A percentile compares a stretch with the other conserved stretches of the same genome.
Evolutionary conservation across 2,888 invertebrate species (phyloP).

Genomic region (Andricus curvator): DNA sequence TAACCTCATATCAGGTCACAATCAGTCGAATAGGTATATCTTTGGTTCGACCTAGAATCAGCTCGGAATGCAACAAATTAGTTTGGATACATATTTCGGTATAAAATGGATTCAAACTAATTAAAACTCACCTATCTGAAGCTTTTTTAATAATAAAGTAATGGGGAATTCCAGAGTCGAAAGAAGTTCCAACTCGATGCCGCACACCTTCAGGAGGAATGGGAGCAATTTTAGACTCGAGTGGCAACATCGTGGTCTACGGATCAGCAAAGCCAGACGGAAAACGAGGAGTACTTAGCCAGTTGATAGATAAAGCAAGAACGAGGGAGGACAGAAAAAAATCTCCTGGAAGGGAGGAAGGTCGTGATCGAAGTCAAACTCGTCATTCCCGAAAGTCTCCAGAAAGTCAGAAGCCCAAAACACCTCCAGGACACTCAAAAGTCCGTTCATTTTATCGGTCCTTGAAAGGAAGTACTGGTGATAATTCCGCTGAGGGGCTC

Average conservation of each 20-base stretch:
- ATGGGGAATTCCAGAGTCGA: slow-evolving; percentile 64
- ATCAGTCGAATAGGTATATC: no score
- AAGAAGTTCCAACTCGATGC: slow-evolving; percentile 73
- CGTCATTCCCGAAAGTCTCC: slow-evolving; percentile 75
- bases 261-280: slow-evolving; percentile 66
- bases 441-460: slow-evolving; percentile 74
- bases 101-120: no score
- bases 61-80: no score
- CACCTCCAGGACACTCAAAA: slow-evolving; percentile 73
- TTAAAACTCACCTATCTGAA: not conserved
- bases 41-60: no score
- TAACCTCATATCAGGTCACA: no score
- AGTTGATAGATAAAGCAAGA: slow-evolving; percentile 81
- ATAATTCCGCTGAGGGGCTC: slow-evolving; percentile 66
- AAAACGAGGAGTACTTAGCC: slow-evolving; percentile 79
- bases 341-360: slow-evolving; percentile 73
- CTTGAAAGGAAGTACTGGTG: slow-evolving; percentile 66
- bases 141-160: slow-evolving; percentile 13
- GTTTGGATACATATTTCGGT: no score
- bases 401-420: slow-evolving; percentile 72
- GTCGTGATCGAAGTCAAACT: slow-evolving; percentile 71
- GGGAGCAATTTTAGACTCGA: slow-evolving; percentile 72
- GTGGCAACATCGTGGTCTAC: slow-evolving; percentile 75
- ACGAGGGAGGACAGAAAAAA: slow-evolving; percentile 79
- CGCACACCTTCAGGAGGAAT: slow-evolving; percentile 71